A percentile compares a stretch with the other conserved stretches of the same genome.
These are phyloP conservation scores for Dicycla oo DNA, from an alignment of 2,888 invertebrate species.

Conservation along the genomic window DNA sequence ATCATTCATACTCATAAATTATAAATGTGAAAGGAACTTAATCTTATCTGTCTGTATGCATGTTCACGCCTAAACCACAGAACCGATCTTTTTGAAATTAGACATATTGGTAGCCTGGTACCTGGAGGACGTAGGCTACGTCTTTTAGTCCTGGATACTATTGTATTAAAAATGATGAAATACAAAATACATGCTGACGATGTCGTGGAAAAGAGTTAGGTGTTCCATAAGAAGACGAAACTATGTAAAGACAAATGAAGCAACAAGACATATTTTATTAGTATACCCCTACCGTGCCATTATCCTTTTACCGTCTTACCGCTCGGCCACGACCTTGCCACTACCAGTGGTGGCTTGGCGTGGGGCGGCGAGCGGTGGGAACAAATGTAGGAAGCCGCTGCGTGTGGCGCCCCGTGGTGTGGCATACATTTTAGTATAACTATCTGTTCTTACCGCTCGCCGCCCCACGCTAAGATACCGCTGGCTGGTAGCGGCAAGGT, in stretches of 20 bases:
- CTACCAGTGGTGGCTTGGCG: too few relatives aligned
- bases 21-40: not conserved
- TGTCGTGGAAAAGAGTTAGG: not conserved
- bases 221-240: not conserved
- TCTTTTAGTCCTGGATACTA: not conserved
- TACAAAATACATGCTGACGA: too few relatives aligned
- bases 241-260: not conserved
- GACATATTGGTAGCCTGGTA: not conserved
- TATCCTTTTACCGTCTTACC: not conserved
- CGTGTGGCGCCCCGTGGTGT: too few relatives aligned
- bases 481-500: too few relatives aligned
- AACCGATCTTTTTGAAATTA: not conserved
- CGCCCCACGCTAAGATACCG: too few relatives aligned
- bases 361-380: too few relatives aligned
- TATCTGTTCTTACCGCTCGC: too few relatives aligned
- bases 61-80: not conserved
- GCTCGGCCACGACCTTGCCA: too few relatives aligned
- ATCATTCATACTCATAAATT: not conserved
- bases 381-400: too few relatives aligned
- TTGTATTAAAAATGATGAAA: too few relatives aligned
- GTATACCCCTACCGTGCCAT: not conserved
- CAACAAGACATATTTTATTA: not conserved
- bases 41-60: not conserved
- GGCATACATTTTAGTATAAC: too few relatives aligned
- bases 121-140: too few relatives aligned